Evolutionary conservation across 2,113 vertebrate genomes (phyloP), one percentile per base, ranked within the genome.

Genomic region (Pavo muticus): DNA sequence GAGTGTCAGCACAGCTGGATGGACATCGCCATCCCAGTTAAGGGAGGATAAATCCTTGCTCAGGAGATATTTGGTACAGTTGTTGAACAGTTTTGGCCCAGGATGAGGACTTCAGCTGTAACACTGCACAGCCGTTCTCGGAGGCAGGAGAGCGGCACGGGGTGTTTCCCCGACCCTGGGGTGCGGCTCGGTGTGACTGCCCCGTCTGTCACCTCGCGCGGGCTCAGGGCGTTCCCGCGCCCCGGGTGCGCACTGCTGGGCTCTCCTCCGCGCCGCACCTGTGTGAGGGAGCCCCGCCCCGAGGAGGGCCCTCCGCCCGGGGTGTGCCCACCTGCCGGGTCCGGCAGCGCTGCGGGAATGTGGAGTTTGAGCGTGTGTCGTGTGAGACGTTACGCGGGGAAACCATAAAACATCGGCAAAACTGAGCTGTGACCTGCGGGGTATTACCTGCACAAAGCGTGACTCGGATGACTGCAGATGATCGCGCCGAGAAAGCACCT

Each of bases 341-440:
- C 52, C 15, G 3, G 45, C 45, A 2, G 12, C 23, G 3, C 35
- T 1, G 4, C 40, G 1, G 3, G 40, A 29, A 14, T 3, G 37
- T 0, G 71, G 47, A 30, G 57, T n/a, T 6, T 3, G 13, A 23
- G 72, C 76, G 39, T 29, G 45, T 17, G 81, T 35, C 6, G 30
- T 30, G 0, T 1, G 10, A 3, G 24, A 21, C 37, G 48, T 7
- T 13, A 12, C 19, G 44, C 3, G 50, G 13, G 1, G 17, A 12
- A 59, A 32, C 37, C 81, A 1, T 4, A 4, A 3, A 5, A 1
- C 3, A 35, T 6, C 35, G 11, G 73, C 59, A 0, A 35, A 10
- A 30, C 72, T 30, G 1, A 1, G 13, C 3, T 9, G 32, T 4
- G 44, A 4, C 1, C 35, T 0, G 16, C 1, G 37, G 1, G 2